Percentiles rank a stretch among this genome's conserved stretches.
phyloP scores from a whole-genome alignment of 2,113 vertebrate species.

The Zosterops japonicus region DNA sequence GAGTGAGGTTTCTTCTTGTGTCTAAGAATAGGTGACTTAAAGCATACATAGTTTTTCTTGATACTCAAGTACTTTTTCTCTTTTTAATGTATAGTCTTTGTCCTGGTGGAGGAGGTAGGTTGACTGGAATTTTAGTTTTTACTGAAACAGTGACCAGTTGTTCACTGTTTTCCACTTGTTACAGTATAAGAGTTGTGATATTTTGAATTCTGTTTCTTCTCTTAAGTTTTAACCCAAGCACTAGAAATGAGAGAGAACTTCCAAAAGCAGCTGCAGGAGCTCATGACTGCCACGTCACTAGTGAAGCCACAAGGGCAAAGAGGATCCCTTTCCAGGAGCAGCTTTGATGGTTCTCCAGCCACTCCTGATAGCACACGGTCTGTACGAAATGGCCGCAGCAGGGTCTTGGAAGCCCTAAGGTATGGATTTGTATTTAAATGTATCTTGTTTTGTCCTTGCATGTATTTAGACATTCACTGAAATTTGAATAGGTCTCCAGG shows the following conservation, averaged over 20 bases:
- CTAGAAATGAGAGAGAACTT: constrained; percentile 94
- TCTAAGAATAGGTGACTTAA: neutral
- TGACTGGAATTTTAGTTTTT: neutral
- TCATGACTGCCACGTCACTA: constrained; percentile 94
- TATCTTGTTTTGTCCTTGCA: neutral
- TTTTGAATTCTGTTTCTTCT: neutral
- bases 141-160: neutral
- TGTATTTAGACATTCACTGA: neutral
- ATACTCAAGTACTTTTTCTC: neutral
- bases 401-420: constrained; percentile 91
- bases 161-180: neutral
- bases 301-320: constrained; percentile 80
- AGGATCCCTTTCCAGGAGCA: constrained; percentile 72
- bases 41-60: neutral
- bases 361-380: constrained; percentile 80
- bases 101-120: neutral
- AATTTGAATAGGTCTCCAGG: neutral
- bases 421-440: constrained; percentile 17
- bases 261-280: constrained; percentile 92
- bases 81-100: neutral
- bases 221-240: constrained; percentile 82
- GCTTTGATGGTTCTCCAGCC: constrained; percentile 75
- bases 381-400: constrained; percentile 79
- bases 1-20: neutral
- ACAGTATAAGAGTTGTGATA: neutral